Conservation (phyloP, 2,113 vertebrate species). For the Sardina pilchardus region DNA sequence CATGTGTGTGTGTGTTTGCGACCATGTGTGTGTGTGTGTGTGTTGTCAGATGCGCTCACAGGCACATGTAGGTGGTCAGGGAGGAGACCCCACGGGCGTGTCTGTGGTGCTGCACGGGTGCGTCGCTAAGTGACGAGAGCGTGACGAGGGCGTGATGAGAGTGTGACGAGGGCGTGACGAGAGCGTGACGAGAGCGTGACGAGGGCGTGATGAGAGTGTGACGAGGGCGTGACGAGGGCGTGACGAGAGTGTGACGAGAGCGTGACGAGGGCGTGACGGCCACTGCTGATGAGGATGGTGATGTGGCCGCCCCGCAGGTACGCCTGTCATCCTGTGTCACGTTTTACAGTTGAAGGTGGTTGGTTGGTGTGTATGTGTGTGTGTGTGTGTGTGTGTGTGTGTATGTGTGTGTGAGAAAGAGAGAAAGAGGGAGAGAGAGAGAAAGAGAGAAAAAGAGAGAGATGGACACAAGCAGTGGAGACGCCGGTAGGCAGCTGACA, state of each 20-base stretch:
- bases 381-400: conserved; percentile 23
- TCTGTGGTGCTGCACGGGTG: neutral
- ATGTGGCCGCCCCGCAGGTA: neutral
- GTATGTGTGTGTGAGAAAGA: neutral
- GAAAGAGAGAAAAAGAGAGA: neutral
- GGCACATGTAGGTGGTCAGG: neutral
- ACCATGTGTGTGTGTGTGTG: conserved; percentile 18
- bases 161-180: no score
- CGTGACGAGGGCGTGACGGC: no score
- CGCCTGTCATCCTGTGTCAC: neutral
- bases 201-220: no score
- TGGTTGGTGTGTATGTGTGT: neutral
- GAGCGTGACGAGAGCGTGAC: no score
- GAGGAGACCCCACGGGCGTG: neutral
- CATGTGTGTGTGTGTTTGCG: conserved; percentile 15
- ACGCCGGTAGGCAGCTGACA: neutral
- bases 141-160: no score
- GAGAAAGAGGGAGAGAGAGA: neutral
- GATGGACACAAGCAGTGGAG: neutral
- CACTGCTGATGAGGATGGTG: neutral
- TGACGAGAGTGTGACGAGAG: no score
- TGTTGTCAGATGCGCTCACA: neutral
- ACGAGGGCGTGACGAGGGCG: no score
- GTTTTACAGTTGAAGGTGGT: neutral
- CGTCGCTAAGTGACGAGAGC: no score